phyloP scores from a whole-genome alignment of 2,888 invertebrate species.

The Lutraria lutraria region DNA sequence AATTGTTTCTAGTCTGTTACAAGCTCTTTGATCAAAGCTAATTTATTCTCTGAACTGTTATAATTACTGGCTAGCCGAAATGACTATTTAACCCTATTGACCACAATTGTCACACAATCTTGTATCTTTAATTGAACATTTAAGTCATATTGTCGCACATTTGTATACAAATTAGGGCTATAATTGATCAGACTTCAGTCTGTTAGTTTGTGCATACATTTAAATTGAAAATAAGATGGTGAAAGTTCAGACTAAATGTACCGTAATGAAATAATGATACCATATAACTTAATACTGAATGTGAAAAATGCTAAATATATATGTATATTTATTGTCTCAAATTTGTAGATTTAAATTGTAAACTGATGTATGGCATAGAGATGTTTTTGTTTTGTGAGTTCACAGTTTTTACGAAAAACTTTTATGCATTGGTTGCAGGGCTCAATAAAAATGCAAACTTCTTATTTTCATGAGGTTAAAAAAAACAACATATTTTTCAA shows the following conservation, averaged over 20 bases:
- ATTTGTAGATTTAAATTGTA: not conserved
- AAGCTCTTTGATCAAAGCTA: not conserved
- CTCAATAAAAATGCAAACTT: no score
- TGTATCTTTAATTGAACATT: slow-evolving; percentile 30
- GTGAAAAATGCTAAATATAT: not conserved
- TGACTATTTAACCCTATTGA: not conserved
- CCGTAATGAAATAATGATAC: not conserved
- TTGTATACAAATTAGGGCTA: slow-evolving; percentile 31
- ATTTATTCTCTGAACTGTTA: not conserved
- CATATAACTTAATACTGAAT: not conserved
- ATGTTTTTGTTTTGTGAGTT: not conserved
- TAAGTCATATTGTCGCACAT: not conserved
- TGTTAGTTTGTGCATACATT: slow-evolving; percentile 26
- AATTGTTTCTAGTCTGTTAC: not conserved
- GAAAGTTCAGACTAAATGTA: slow-evolving; percentile 17
- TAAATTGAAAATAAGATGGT: slow-evolving; percentile 14
- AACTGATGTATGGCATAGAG: not conserved
- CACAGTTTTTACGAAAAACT: not conserved
- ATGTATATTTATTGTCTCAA: not conserved
- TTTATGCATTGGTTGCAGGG: no score
- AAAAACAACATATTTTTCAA: no score
- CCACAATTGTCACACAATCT: not conserved
- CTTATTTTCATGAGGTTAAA: no score
- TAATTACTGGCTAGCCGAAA: not conserved
- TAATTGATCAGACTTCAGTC: slow-evolving; percentile 22